Conservation (phyloP, 2,888 invertebrate genomes). For the Hypsopygia costalis region DNA sequence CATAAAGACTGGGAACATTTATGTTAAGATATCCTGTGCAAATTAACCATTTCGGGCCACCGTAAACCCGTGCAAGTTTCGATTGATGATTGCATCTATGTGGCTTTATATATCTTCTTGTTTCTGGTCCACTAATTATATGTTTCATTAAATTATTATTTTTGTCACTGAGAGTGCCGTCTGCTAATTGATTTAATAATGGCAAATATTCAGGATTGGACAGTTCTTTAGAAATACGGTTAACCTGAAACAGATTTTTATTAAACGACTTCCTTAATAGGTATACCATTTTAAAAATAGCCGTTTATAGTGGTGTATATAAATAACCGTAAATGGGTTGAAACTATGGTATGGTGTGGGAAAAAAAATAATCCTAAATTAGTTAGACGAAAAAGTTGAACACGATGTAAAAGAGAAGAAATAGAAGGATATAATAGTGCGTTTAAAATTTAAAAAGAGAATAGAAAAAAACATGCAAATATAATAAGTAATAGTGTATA, state of each 20-base stretch:
- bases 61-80: conserved; percentile 50
- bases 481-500: too few species aligned
- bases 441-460: too few species aligned
- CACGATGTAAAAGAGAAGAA: too few species aligned
- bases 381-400: too few species aligned
- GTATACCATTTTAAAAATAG: too few species aligned
- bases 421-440: too few species aligned
- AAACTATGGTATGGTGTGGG: too few species aligned
- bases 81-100: conserved; percentile 71
- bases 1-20: conserved; percentile 65
- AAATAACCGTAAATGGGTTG: too few species aligned
- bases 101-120: conserved; percentile 68
- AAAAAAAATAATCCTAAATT: too few species aligned
- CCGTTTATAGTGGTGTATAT: too few species aligned
- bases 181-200: conserved; percentile 56
- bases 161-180: conserved; percentile 42
- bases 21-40: conserved; percentile 69
- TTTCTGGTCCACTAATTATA: conserved; percentile 51
- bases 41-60: conserved; percentile 67
- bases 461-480: too few species aligned
- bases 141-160: conserved; percentile 50
- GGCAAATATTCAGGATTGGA: conserved; percentile 60
- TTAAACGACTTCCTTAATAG: too few species aligned
- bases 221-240: conserved; percentile 57
- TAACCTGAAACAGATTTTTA: conserved; percentile 72